phyloP scores from a whole-genome alignment of 2,888 invertebrate genomes.

The Onthophagus sagittarius region DNA sequence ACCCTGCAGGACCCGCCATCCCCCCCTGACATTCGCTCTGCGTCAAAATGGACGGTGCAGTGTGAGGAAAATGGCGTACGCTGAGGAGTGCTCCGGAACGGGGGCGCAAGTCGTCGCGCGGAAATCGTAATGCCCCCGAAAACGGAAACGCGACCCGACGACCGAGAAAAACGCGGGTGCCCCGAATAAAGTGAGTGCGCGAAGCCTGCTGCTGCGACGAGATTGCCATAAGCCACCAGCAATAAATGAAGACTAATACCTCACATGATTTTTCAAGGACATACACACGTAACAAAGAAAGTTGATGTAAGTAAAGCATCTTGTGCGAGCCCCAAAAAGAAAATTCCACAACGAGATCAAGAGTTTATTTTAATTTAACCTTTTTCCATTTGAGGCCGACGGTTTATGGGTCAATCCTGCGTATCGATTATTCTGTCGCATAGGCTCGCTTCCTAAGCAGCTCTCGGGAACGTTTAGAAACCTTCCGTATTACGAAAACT shows the following conservation, averaged over 20 bases:
- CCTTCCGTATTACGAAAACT: background rate
- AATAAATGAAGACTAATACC: slow-evolving; percentile 49
- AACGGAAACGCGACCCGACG: slow-evolving; percentile 32
- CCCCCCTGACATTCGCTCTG: slow-evolving; percentile 30
- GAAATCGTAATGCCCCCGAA: slow-evolving; percentile 35
- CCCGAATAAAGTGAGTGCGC: slow-evolving; percentile 32
- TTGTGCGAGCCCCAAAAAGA: background rate
- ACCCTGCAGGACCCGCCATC: slow-evolving; percentile 32
- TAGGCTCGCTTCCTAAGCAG: slow-evolving; percentile 31
- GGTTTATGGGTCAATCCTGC: slow-evolving; percentile 45
- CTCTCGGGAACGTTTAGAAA: background rate
- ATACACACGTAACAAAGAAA: slow-evolving; percentile 46
- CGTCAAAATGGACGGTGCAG: slow-evolving; percentile 41
- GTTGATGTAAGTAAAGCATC: slow-evolving; percentile 46
- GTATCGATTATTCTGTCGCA: slow-evolving; percentile 49
- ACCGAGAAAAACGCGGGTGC: slow-evolving; percentile 37
- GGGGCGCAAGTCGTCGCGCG: slow-evolving; percentile 37
- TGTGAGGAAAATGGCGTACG: slow-evolving; percentile 43
- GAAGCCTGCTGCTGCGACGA: slow-evolving; percentile 31
- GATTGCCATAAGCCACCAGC: slow-evolving; percentile 42
- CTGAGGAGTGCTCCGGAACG: slow-evolving; percentile 37
- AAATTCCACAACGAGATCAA: too few species aligned
- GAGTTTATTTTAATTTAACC: slow-evolving; percentile 18
- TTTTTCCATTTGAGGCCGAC: background rate
- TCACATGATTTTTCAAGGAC: slow-evolving; percentile 47